These are phyloP conservation scores for Palythoa heliodiscus DNA, from an alignment of 92 coral and sea anemone species.

Conservation along the genomic window DNA sequence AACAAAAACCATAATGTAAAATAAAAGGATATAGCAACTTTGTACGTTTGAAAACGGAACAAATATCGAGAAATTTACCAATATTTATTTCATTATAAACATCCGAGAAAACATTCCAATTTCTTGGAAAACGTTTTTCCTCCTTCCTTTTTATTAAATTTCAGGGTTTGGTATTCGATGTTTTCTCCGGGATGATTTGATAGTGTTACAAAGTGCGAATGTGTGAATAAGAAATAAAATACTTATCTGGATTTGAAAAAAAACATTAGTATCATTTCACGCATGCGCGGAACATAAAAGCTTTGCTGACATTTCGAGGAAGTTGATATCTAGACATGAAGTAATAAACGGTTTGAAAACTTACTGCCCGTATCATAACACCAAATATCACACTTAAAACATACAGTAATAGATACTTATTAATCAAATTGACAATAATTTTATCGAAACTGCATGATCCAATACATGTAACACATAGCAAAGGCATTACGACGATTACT, in stretches of 20 bases:
- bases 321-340: not conserved
- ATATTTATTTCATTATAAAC: not conserved
- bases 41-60: slow-evolving; percentile 2
- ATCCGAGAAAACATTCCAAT: not conserved
- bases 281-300: slow-evolving; percentile 32
- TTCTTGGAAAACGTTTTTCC: not conserved
- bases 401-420: slow-evolving; percentile 6
- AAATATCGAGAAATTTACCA: not conserved
- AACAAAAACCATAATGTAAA: not conserved
- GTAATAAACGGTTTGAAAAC: not conserved
- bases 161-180: not conserved
- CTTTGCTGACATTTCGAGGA: not conserved
- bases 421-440: slow-evolving; percentile 39
- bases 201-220: not conserved
- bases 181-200: not conserved
- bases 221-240: not conserved
- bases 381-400: not conserved
- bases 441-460: slow-evolving; percentile 6
- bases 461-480: not conserved
- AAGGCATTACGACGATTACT: too few species aligned
- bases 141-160: not conserved
- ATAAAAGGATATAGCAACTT: not conserved
- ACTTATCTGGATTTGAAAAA: not conserved
- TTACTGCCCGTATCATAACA: not conserved
- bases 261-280: not conserved